These are phyloP conservation scores for Drosophila ironensis DNA, from an alignment of 1,140 invertebrate genomes.

Conservation along the genomic window DNA sequence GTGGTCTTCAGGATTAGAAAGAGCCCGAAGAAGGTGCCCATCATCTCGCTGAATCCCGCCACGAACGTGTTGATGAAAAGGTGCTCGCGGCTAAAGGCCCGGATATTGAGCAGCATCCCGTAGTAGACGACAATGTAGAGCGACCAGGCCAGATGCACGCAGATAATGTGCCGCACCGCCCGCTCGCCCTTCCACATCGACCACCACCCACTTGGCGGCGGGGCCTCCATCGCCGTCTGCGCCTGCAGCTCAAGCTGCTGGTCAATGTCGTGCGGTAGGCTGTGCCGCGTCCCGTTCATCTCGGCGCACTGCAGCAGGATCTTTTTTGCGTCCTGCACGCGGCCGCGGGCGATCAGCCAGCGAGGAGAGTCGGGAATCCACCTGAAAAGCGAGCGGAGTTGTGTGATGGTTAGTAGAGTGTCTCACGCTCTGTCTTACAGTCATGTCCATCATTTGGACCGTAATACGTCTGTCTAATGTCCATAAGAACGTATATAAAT, in stretches of 20 bases:
- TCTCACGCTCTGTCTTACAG: no score
- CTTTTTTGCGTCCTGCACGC: conserved; percentile 87
- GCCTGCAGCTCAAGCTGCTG: conserved; percentile 81
- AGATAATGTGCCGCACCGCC: conserved; percentile 71
- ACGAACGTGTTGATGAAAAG: conserved; percentile 80
- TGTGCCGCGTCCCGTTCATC: conserved; percentile 82
- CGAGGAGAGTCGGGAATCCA: conserved; percentile 91
- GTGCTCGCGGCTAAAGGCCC: conserved; percentile 81
- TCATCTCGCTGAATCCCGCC: conserved; percentile 77
- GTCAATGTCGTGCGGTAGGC: conserved; percentile 76
- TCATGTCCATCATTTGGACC: no score
- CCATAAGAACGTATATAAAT: no score
- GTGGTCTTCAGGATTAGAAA: conserved; percentile 74
- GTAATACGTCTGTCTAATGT: no score
- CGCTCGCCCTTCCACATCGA: conserved; percentile 76
- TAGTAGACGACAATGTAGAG: conserved; percentile 82
- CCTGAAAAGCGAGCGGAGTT: no score
- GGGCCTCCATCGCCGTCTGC: conserved; percentile 70
- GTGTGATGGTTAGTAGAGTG: no score
- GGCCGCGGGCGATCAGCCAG: conserved; percentile 90
- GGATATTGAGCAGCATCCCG: conserved; percentile 82
- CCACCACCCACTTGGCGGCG: conserved; percentile 77
- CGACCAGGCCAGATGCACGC: conserved; percentile 78
- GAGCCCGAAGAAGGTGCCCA: conserved; percentile 81
- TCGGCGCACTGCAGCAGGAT: conserved; percentile 88